phyloP scores from a whole-genome alignment of 2,797 vertebrate genomes.

The Cossypha dichroa region DNA sequence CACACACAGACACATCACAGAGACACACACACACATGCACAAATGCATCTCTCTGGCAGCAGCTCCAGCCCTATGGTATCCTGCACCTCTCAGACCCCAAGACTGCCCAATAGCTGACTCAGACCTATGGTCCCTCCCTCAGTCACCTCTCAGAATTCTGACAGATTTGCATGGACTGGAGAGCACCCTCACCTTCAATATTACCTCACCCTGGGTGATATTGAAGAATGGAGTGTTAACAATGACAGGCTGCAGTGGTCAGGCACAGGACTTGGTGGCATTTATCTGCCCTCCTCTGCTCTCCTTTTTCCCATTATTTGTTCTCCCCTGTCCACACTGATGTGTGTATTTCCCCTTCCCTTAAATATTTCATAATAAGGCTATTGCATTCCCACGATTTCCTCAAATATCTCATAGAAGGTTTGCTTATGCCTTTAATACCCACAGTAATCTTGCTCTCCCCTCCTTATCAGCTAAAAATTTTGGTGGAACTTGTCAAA shows the following conservation, averaged over 20 bases:
- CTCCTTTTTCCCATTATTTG: not conserved
- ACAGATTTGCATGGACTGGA: not conserved
- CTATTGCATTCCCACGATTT: not conserved
- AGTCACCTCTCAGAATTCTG: not conserved
- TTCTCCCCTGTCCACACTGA: fast-evolving
- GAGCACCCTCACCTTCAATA: not conserved
- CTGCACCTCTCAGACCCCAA: fast-evolving
- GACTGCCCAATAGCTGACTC: not conserved
- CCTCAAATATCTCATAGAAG: not conserved
- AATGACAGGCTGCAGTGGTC: not conserved
- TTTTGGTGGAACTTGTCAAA: not conserved
- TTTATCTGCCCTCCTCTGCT: not conserved
- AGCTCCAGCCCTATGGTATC: not conserved
- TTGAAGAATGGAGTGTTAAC: not conserved
- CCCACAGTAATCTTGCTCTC: not conserved
- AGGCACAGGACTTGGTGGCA: not conserved
- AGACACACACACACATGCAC: not conserved
- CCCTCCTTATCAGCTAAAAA: not conserved
- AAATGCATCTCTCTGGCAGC: not conserved
- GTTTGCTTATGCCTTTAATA: not conserved
- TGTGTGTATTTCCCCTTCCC: not conserved
- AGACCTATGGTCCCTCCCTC: not conserved
- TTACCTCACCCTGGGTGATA: not conserved
- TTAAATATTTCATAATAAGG: not conserved
- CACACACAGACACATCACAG: not conserved